phyloP scores from a whole-genome alignment of 2,113 vertebrate species.

The Anarrhichthys ocellatus region DNA sequence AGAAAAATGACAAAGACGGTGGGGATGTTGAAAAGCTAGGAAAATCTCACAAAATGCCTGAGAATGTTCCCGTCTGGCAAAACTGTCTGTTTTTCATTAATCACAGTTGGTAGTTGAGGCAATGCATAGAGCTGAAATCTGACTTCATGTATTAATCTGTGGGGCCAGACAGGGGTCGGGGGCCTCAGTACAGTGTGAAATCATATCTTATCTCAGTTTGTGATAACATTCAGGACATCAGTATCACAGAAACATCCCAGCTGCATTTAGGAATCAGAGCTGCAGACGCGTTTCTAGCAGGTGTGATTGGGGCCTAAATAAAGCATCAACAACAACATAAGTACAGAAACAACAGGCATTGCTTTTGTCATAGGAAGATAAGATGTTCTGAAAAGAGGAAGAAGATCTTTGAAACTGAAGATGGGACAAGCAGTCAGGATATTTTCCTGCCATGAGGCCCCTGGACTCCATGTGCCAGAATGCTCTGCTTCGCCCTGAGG shows the following conservation, averaged over 20 bases:
- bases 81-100: constrained; percentile 52
- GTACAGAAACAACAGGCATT: neutral
- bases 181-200: neutral
- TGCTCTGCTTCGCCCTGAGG: constrained; percentile 34
- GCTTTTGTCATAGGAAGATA: neutral
- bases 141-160: constrained; percentile 29
- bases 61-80: constrained; percentile 55
- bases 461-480: constrained; percentile 31
- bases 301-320: neutral
- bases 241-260: too few species aligned
- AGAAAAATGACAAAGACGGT: constrained; percentile 31
- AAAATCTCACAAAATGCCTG: constrained; percentile 71
- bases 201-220: neutral
- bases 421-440: neutral
- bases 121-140: constrained; percentile 1
- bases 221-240: too few species aligned
- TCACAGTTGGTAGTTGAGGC: constrained; percentile 23
- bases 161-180: constrained; percentile 58
- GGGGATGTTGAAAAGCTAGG: constrained; percentile 62
- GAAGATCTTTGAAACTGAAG: neutral
- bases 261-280: neutral
- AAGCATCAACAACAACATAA: neutral
- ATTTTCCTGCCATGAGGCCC: neutral
- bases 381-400: neutral
- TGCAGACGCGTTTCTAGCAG: neutral